phyloP scores from a whole-genome alignment of 2,797 vertebrate genomes.

The Falco berigora region DNA sequence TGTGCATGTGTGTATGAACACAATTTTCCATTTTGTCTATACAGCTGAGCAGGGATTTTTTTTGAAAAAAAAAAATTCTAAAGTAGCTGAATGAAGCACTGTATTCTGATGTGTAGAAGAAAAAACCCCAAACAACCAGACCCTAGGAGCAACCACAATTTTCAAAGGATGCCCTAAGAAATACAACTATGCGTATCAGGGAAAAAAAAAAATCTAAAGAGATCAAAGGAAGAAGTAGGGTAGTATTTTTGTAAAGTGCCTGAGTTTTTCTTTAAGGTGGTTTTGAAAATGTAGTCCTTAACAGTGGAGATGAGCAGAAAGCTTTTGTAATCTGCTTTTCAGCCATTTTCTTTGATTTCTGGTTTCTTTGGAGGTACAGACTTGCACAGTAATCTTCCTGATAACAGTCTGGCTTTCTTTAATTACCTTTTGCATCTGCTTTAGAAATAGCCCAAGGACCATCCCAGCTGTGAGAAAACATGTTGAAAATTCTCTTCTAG shows the following conservation, averaged over 20 bases:
- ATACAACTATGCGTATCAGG: not conserved
- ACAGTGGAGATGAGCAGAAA: not conserved
- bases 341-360: not conserved
- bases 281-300: not conserved
- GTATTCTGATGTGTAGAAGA: not conserved
- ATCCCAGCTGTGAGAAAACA: not conserved
- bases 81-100: not conserved
- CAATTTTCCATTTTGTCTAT: not conserved
- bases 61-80: not conserved
- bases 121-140: not conserved
- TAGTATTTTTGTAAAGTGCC: not conserved
- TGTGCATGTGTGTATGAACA: not conserved
- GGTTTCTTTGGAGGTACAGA: not conserved
- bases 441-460: not conserved
- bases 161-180: not conserved
- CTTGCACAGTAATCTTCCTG: not conserved
- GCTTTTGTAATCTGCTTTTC: not conserved
- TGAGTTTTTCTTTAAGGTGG: not conserved
- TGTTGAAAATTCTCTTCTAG: not conserved
- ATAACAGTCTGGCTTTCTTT: not conserved
- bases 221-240: not conserved
- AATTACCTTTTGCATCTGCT: not conserved
- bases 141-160: not conserved
- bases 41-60: not conserved
- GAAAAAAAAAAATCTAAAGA: not conserved